A percentile compares a stretch with the other conserved stretches of the same genome.
Conservation (phyloP, 2,888 invertebrate species). For the Lochmaea crataegi region DNA sequence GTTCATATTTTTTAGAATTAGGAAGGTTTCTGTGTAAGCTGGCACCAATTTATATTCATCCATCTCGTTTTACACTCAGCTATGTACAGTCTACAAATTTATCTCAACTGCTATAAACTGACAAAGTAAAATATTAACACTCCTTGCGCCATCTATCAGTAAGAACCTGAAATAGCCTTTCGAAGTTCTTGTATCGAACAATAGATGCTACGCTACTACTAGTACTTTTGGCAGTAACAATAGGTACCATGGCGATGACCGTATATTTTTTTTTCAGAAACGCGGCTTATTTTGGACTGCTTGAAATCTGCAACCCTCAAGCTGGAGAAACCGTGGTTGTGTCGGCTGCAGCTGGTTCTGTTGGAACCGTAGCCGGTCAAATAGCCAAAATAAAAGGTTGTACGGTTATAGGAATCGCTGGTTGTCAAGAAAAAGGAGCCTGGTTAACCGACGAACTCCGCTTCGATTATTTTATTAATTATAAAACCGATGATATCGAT, state of each 20-base stretch:
- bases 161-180: too few species aligned
- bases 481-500: conserved; percentile 72
- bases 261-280: conserved; percentile 66
- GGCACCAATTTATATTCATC: too few species aligned
- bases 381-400: conserved; percentile 80
- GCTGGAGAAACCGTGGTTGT: conserved; percentile 79
- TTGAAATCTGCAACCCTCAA: conserved; percentile 78
- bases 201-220: too few species aligned
- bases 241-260: too few species aligned
- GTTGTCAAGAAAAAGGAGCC: conserved; percentile 76
- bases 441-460: conserved; percentile 74
- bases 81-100: too few species aligned
- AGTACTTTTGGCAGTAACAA: not conserved
- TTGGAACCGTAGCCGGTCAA: conserved; percentile 82
- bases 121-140: too few species aligned
- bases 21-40: too few species aligned
- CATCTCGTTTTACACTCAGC: too few species aligned
- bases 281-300: conserved; percentile 80
- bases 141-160: too few species aligned
- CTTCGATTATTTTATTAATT: conserved; percentile 78
- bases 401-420: conserved; percentile 78
- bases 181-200: too few species aligned
- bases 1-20: too few species aligned
- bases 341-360: conserved; percentile 81
- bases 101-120: too few species aligned